Base-by-base conservation (phyloP, 2,888 invertebrate genomes). In the Malachius bipustulatus region DNA sequence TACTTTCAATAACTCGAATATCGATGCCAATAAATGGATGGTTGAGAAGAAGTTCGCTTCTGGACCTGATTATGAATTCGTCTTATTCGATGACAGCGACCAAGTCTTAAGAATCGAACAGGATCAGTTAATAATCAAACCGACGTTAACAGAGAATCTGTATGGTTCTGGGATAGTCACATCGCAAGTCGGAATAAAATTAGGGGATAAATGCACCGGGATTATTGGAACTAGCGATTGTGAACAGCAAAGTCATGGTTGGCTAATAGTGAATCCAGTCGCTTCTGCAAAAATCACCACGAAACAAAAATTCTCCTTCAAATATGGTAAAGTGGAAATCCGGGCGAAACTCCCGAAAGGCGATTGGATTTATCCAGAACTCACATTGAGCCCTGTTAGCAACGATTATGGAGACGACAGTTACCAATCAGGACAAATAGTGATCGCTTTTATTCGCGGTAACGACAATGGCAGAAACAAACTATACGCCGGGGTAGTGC, bases 341-440 rank as follows among this genome's bases (percentile, higher is more conserved):
- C 67, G 71, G 13, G 84, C 83, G 0, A 79, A 77, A 56, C 51
- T 85, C 13, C 82, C 84, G 0, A 66, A 67, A 42, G 84, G 84
- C 1, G 79, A 83, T 53, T 84, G 84, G 85, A 62, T 84, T 11
- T 70, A 79, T 50, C 83, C 85, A 34, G 67, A n/a, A n/a, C n/a
- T n/a, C n/a, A n/a, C n/a, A n/a, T n/a, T n/a, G n/a, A n/a, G n/a
- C n/a, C n/a, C n/a, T n/a, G n/a, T n/a, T n/a, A n/a, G n/a, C n/a
- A n/a, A n/a, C n/a, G n/a, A n/a, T n/a, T n/a, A n/a, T n/a, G n/a
- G n/a, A n/a, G n/a, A n/a, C n/a, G n/a, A n/a, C n/a, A n/a, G n/a
- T 44, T 72, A 69, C 42, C 66, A 71, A 2, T 81, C 81, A 1
- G 82, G 83, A 0, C 68, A 81, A 50, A 70, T 89, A 26, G 73